Base-by-base conservation (phyloP, 1,140 invertebrate genomes). In the Pemphigus obesinymphae region DNA sequence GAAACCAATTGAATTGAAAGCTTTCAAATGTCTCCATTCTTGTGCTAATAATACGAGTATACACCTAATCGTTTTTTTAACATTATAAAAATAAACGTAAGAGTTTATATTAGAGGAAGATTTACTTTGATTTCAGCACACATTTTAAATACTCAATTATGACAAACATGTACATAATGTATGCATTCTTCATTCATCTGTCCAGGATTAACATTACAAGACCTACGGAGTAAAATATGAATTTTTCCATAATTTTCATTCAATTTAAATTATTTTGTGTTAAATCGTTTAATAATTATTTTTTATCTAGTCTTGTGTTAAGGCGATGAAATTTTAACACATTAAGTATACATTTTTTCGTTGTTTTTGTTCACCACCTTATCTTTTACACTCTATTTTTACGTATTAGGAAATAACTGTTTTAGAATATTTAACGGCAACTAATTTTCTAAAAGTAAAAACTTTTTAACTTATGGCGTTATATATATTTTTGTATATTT, bases 1-100 rank as follows among this genome's bases (percentile, higher is more conserved):
- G 75, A 15, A 63, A 61, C 15, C 53, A 61, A 80, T 43, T 40
- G 76, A 40, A 63, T 63, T 31, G 45, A 73, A 48, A 73, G 70
- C 43, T 29, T 73, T 50, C 70, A 17, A 5, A 73, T 23, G 43
- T 31, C n/a, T 50, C 26, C n/a, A 50, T 4, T 20, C 45, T 20
- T 73, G 70, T 45, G 40, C 43, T 23, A n/a, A n/a, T n/a, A n/a
- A n/a, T n/a, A n/a, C 37, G n/a, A 2, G 26, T 43, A 45, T n/a
- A n/a, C n/a, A n/a, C n/a, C n/a, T n/a, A n/a, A 45, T 43, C 20
- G 40, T 43, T 70, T 68, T 66, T 66, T 70, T 26, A 15, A 26
- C 20, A 7, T 29, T 40, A 40, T 45, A 45, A 66, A 66, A 3
- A 66, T 61, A 7, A 40, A 50, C 48, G 48, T n/a, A 53, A n/a